Percentiles rank a stretch among this genome's conserved stretches.
These are phyloP conservation scores for Lethrus apterus DNA, from an alignment of 1,140 invertebrate genomes.

Conservation along the genomic window DNA sequence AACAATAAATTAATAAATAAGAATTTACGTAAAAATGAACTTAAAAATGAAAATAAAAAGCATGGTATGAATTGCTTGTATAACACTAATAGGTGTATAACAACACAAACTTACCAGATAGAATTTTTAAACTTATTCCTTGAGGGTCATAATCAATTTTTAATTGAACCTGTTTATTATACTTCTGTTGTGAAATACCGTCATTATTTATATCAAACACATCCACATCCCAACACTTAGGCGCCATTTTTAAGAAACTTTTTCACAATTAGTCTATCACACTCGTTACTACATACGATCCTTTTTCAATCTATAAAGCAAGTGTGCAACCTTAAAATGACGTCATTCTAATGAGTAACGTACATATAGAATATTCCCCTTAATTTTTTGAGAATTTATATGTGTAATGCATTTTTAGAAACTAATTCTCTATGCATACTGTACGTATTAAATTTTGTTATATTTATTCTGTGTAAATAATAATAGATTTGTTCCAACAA, in stretches of 20 bases:
- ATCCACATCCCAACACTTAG: conserved; percentile 59
- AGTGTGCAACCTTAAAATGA: too few species aligned
- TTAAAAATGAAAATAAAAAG: too few species aligned
- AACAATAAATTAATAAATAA: too few species aligned
- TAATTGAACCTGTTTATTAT: conserved; percentile 58
- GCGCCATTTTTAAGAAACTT: conserved; percentile 52
- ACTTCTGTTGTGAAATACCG: conserved; percentile 57
- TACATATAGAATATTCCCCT: too few species aligned
- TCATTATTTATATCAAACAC: conserved; percentile 58
- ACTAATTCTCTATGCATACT: neutral
- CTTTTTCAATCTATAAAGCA: too few species aligned
- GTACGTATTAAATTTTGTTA: neutral
- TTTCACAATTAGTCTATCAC: conserved; percentile 8
- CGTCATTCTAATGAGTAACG: too few species aligned
- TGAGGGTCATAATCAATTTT: conserved; percentile 69
- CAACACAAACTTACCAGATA: conserved; percentile 43
- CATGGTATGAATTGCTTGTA: too few species aligned
- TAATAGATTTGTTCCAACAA: too few species aligned
- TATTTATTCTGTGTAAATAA: neutral
- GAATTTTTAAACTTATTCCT: conserved; percentile 62
- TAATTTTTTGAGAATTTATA: too few species aligned
- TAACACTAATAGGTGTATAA: too few species aligned
- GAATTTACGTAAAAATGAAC: too few species aligned
- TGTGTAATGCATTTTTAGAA: neutral
- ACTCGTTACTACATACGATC: too few species aligned